phyloP scores from a whole-genome alignment of 2,888 invertebrate genomes.

The Parochlus steinenii region DNA sequence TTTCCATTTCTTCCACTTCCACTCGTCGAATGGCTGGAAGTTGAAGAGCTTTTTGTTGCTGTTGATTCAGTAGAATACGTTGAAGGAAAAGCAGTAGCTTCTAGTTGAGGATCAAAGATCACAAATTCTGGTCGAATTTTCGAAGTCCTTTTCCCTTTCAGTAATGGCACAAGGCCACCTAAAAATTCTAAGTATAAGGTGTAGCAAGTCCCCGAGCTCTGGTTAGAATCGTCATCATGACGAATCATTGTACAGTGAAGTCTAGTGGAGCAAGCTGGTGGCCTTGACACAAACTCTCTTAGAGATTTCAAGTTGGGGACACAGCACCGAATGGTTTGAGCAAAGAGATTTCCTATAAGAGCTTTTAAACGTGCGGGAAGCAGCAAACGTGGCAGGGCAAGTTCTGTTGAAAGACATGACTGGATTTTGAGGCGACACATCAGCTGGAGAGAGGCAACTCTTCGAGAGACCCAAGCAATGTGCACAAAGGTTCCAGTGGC shows the following conservation, averaged over 20 bases:
- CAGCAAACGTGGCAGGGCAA: conserved; percentile 60
- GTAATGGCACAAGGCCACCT: conserved; percentile 86
- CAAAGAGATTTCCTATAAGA: conserved; percentile 65
- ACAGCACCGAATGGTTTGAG: conserved; percentile 92
- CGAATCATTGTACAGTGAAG: conserved; percentile 96
- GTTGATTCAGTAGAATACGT: conserved; percentile 32
- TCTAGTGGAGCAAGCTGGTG: conserved; percentile 68
- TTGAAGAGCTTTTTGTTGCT: conserved; percentile 34
- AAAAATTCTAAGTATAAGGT: conserved; percentile 87
- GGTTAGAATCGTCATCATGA: conserved; percentile 68
- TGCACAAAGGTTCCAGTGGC: conserved; percentile 83
- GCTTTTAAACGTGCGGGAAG: conserved; percentile 76
- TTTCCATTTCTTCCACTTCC: conserved; percentile 34
- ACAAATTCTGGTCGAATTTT: conserved; percentile 97
- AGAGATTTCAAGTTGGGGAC: conserved; percentile 79
- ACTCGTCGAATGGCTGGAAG: conserved; percentile 34
- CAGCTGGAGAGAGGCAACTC: conserved; percentile 79
- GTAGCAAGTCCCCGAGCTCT: conserved; percentile 56
- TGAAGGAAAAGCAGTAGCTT: conserved; percentile 36
- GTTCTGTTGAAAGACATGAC: conserved; percentile 54
- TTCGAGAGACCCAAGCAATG: conserved; percentile 83
- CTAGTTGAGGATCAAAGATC: conserved; percentile 82
- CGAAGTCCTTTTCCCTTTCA: conserved; percentile 90
- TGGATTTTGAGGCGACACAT: conserved; percentile 71
- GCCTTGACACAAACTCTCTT: conserved; percentile 83